Conservation (phyloP, 2,888 invertebrate species). For the Ormyrus labotus region DNA sequence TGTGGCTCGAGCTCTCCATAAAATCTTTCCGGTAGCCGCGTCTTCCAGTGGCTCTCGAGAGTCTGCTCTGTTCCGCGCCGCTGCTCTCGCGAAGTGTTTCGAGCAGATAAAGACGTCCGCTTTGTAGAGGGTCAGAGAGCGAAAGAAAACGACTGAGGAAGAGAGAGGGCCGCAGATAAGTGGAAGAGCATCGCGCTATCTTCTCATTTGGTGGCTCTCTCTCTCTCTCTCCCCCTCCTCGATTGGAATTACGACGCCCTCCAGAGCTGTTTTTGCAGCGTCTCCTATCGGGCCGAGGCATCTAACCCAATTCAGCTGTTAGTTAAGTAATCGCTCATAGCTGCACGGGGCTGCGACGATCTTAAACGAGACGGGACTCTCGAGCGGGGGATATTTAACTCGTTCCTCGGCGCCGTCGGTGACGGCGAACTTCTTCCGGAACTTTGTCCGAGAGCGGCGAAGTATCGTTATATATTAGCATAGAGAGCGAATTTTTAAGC, state of each 20-base stretch:
- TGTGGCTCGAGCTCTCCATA: not conserved
- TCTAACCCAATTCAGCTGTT: slow-evolving; percentile 19
- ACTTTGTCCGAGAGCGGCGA: slow-evolving; percentile 13
- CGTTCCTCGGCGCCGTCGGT: not conserved
- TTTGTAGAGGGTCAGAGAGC: not conserved
- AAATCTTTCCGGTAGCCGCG: slow-evolving; percentile 6
- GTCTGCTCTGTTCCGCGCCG: not conserved
- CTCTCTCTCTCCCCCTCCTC: not conserved
- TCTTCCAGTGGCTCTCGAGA: not conserved
- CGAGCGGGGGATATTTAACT: not conserved
- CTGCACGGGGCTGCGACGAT: too few relatives aligned
- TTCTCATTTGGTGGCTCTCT: not conserved
- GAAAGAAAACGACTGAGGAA: not conserved
- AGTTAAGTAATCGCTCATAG: too few relatives aligned
- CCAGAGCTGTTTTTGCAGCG: not conserved
- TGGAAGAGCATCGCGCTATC: slow-evolving; percentile 17
- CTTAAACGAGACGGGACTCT: too few relatives aligned
- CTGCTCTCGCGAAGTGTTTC: not conserved
- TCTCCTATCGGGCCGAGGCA: slow-evolving; percentile 18
- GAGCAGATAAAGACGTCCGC: slow-evolving; percentile 5
- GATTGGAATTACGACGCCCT: slow-evolving; percentile 7
- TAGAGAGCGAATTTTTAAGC: slow-evolving; percentile 45
- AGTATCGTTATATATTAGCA: slow-evolving; percentile 33
- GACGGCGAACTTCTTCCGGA: not conserved
- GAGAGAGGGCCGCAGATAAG: not conserved